Evolutionary conservation across 2,888 invertebrate species (phyloP), one percentile per base, ranked within the genome.

Genomic region (Plemyria rubiginata): DNA sequence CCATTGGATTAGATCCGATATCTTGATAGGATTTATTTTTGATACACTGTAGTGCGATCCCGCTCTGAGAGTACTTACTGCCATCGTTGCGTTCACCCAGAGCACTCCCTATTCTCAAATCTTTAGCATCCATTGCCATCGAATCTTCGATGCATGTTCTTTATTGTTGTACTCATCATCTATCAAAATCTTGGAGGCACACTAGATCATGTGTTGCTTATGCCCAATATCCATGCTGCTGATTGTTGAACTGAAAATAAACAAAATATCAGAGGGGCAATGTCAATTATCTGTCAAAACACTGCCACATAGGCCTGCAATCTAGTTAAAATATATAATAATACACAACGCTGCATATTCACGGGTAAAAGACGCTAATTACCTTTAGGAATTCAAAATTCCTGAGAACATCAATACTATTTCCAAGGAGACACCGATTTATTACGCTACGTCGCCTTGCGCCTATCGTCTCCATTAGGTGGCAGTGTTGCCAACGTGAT

Each of bases 371-470:
- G 66, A 65, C 54, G 49, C 52, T 66, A 73, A 72, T 71, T 82
- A 85, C 84, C 85, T 80, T 75, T 71, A 70, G 62, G 77, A 77
- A 79, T 79, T 73, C 73, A 74, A 67, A 71, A 75, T 69, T 77
- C 67, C 71, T 65, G 62, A 77, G 82, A 84, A 87, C 80, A 91
- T 92, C 91, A 85, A 91, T 92, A 90, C 67, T 86, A 92, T 92
- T 89, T 90, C 91, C 91, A 87, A 86, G 91, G 91, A 88, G 88
- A 92, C 90, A 90, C 85, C 88, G 90, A 90, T 90, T 85, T 89
- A 91, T 82, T 88, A 87, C 88, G 85, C 43, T 43, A 45, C 16
- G 45, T 45, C 4, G 45, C 43, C 84, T 81, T 80, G 75, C 79
- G 80, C 71, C 78, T 76, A 80, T 88, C 84, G 80, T 80, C n/a